phyloP scores from a whole-genome alignment of 2,888 invertebrate genomes.

The Rosalia funebris region DNA sequence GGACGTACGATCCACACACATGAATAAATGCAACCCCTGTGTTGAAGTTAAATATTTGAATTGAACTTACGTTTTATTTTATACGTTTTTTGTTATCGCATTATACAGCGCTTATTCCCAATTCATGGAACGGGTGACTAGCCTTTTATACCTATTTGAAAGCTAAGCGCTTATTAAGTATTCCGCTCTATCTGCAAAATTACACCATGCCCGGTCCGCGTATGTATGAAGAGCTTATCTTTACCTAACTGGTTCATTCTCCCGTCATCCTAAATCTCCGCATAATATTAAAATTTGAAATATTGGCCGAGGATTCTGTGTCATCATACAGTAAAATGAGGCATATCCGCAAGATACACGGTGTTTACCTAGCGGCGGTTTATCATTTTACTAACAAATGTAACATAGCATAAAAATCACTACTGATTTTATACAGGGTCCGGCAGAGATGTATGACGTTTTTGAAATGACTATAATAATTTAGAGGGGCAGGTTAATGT shows the following conservation, averaged over 20 bases:
- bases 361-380: too few species aligned
- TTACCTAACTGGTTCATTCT: constrained; percentile 7
- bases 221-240: constrained; percentile 14
- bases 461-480: too few species aligned
- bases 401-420: too few species aligned
- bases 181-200: constrained; percentile 3
- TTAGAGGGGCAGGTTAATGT: too few species aligned
- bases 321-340: neutral
- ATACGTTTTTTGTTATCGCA: neutral
- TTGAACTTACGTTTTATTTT: constrained; percentile 4
- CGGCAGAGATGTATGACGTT: too few species aligned
- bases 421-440: too few species aligned
- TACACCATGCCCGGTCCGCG: neutral
- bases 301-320: neutral
- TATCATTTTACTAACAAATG: too few species aligned
- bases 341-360: too few species aligned
- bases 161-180: constrained; percentile 10
- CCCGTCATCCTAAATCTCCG: constrained; percentile 4
- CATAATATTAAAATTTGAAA: constrained; percentile 10
- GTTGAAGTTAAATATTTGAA: constrained; percentile 15
- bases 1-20: constrained; percentile 1
- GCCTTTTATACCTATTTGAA: neutral
- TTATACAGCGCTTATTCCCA: constrained; percentile 5
- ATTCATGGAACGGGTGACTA: neutral
- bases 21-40: constrained; percentile 9